Evolutionary conservation across 2,113 vertebrate species (phyloP).

Genomic region (Hemichromis elongatus): DNA sequence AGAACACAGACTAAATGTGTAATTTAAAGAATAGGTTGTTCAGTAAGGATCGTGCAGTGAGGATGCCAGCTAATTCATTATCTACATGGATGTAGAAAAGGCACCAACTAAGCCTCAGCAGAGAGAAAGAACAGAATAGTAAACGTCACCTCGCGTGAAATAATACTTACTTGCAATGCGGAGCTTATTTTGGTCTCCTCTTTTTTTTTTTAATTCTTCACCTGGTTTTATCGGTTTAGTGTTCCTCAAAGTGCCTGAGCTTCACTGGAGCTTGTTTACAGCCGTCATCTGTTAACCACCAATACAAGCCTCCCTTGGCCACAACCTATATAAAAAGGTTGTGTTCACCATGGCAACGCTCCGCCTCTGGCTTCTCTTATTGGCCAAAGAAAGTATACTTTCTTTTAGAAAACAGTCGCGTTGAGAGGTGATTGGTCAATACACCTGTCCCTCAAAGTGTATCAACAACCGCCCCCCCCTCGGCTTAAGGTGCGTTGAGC

Average conservation of each 20-base stretch:
- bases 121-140: neutral
- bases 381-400: slow-evolving; percentile 12
- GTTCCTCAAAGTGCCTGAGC: neutral
- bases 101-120: neutral
- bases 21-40: neutral
- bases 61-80: neutral
- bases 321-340: slow-evolving; percentile 13
- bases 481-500: slow-evolving; percentile 35
- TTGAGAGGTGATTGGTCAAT: slow-evolving; percentile 49
- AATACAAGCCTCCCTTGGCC: neutral
- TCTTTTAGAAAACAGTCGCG: slow-evolving; percentile 19
- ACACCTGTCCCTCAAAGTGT: slow-evolving; percentile 33
- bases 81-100: neutral
- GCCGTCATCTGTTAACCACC: slow-evolving; percentile 13
- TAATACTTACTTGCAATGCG: neutral
- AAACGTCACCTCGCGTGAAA: neutral
- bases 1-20: neutral
- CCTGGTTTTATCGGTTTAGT: neutral
- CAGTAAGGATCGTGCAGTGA: neutral
- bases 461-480: neutral
- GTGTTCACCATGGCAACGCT: slow-evolving; percentile 55
- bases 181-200: neutral
- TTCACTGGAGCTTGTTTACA: slow-evolving; percentile 32
- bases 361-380: slow-evolving; percentile 26
- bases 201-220: neutral